These are phyloP conservation scores for Daktulosphaira vitifoliae DNA, from an alignment of 1,140 invertebrate species.

Conservation along the genomic window DNA sequence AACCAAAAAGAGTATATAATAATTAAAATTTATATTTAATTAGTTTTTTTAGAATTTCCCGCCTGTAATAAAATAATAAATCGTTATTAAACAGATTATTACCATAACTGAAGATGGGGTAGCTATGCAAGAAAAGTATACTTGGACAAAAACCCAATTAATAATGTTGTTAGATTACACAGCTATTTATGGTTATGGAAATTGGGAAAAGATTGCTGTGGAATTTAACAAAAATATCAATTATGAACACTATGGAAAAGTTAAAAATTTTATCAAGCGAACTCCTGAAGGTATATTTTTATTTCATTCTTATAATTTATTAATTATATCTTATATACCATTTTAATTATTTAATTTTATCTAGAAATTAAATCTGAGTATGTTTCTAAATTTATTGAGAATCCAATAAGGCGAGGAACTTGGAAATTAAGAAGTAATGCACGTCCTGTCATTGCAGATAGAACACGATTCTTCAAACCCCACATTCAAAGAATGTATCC, in stretches of 20 bases:
- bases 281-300: constrained; percentile 3
- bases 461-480: not conserved
- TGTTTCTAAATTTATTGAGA: not conserved
- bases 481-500: not conserved
- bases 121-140: not conserved
- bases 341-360: not conserved
- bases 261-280: not conserved
- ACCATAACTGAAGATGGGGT: too few relatives aligned
- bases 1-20: too few relatives aligned
- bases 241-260: not conserved
- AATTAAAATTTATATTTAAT: too few relatives aligned
- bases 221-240: constrained; percentile 11
- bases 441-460: not conserved
- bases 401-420: not conserved
- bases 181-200: constrained; percentile 9
- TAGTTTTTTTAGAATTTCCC: too few relatives aligned
- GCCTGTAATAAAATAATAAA: too few relatives aligned
- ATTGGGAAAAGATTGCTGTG: constrained; percentile 11
- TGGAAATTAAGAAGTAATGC: not conserved
- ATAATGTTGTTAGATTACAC: constrained; percentile 2
- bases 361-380: constrained; percentile 2
- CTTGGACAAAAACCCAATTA: constrained; percentile 4
- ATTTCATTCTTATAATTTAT: not conserved
- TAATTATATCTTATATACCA: too few relatives aligned
- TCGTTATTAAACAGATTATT: too few relatives aligned